Conservation (phyloP, 2,113 vertebrate species). For the Oceanites oceanicus region DNA sequence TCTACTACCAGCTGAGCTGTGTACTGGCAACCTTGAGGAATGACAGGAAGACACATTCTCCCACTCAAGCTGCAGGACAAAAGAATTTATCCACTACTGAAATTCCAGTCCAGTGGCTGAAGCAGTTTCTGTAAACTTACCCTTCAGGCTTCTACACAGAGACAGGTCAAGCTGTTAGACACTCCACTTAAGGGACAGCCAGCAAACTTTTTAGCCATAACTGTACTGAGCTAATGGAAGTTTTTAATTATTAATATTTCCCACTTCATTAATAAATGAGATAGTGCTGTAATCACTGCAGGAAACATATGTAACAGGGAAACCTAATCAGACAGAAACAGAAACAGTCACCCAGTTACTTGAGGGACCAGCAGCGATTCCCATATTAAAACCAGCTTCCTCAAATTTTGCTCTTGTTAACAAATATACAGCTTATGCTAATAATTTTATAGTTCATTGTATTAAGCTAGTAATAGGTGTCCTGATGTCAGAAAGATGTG, state of each 20-base stretch:
- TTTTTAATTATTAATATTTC: conserved; percentile 32
- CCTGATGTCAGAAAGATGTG: background rate
- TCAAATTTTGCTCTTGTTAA: background rate
- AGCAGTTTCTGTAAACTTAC: background rate
- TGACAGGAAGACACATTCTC: background rate
- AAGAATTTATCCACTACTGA: background rate
- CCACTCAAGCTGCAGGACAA: background rate
- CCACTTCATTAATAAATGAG: conserved; percentile 15
- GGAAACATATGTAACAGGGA: background rate
- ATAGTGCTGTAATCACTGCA: background rate
- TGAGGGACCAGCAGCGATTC: background rate
- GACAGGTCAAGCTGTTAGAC: background rate
- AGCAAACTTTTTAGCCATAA: background rate
- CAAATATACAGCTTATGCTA: background rate
- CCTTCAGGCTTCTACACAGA: background rate
- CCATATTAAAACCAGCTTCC: background rate
- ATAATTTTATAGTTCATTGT: background rate
- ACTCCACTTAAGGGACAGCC: background rate
- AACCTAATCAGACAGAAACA: background rate
- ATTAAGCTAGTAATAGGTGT: background rate
- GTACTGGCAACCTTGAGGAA: background rate
- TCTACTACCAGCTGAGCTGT: background rate
- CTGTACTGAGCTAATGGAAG: conserved; percentile 6
- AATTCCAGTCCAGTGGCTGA: background rate
- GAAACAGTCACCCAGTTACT: background rate